These are phyloP conservation scores for Polyergus mexicanus DNA, from an alignment of 1,140 invertebrate genomes.

Conservation along the genomic window DNA sequence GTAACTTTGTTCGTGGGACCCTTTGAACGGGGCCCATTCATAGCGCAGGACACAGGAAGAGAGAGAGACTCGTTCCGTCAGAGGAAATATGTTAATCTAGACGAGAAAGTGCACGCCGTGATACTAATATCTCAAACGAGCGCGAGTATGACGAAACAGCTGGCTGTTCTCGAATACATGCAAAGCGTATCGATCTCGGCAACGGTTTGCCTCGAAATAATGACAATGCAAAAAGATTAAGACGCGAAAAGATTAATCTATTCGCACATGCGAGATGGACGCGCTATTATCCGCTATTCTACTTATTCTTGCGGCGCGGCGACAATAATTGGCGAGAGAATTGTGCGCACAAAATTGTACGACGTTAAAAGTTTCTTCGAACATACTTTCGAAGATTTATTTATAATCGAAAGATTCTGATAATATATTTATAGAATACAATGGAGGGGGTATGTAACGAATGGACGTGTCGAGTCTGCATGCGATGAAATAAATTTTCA, in stretches of 20 bases:
- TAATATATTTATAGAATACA: background rate
- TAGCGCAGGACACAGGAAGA: slow-evolving; percentile 35
- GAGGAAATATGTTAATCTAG: slow-evolving; percentile 45
- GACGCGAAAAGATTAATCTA: slow-evolving; percentile 56
- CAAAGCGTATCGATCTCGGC: slow-evolving; percentile 57
- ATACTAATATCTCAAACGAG: slow-evolving; percentile 41
- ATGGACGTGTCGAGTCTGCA: background rate
- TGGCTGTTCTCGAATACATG: slow-evolving; percentile 52
- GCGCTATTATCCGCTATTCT: slow-evolving; percentile 30
- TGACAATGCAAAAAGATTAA: slow-evolving; percentile 45
- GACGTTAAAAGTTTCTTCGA: background rate
- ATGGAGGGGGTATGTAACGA: background rate
- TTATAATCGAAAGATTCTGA: background rate
- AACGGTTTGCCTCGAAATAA: slow-evolving; percentile 67
- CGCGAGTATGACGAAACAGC: slow-evolving; percentile 54
- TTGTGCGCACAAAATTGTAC: background rate
- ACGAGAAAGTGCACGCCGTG: background rate
- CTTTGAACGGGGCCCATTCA: slow-evolving; percentile 68
- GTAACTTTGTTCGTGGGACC: slow-evolving; percentile 58
- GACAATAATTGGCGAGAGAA: slow-evolving; percentile 3
- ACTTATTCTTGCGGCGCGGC: background rate
- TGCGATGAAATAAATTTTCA: background rate
- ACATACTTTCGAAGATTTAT: background rate
- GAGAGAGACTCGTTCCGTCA: slow-evolving; percentile 34
- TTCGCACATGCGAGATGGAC: slow-evolving; percentile 44